These are phyloP conservation scores for Chamaetylas fuelleborni DNA, from an alignment of 2,113 vertebrate species.

Conservation along the genomic window DNA sequence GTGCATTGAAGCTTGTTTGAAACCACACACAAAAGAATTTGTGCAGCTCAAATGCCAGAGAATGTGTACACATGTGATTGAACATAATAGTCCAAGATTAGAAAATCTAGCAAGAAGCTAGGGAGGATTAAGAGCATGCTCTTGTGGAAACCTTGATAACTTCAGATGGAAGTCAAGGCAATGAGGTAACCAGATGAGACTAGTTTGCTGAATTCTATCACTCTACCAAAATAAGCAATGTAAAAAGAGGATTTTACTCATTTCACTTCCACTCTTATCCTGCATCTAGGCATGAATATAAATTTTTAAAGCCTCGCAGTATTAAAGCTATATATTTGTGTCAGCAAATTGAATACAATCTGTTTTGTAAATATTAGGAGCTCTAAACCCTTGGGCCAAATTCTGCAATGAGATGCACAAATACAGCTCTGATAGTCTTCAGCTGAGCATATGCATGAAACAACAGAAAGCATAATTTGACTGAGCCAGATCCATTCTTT, in stretches of 20 bases:
- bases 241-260: not conserved
- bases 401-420: not conserved
- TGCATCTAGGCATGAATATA: constrained; percentile 13
- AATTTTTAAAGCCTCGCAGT: constrained; percentile 18
- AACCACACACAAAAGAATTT: constrained; percentile 26
- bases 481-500: not conserved
- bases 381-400: constrained; percentile 33
- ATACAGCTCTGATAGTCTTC: not conserved
- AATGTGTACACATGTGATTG: not conserved
- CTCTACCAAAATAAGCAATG: not conserved
- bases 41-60: not conserved
- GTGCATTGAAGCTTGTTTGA: constrained; percentile 25
- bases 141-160: not conserved
- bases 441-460: not conserved
- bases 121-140: not conserved
- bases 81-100: constrained; percentile 18
- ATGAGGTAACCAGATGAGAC: not conserved
- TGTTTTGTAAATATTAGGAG: constrained; percentile 36
- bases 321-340: constrained; percentile 55
- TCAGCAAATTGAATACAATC: constrained; percentile 18
- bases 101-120: not conserved
- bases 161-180: not conserved
- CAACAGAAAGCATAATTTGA: not conserved
- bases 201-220: not conserved
- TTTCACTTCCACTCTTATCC: constrained; percentile 6